A percentile compares a stretch with the other conserved stretches of the same genome.
Evolutionary conservation across 2,113 vertebrate genomes (phyloP).

Genomic region (Myiozetetes cayanensis): DNA sequence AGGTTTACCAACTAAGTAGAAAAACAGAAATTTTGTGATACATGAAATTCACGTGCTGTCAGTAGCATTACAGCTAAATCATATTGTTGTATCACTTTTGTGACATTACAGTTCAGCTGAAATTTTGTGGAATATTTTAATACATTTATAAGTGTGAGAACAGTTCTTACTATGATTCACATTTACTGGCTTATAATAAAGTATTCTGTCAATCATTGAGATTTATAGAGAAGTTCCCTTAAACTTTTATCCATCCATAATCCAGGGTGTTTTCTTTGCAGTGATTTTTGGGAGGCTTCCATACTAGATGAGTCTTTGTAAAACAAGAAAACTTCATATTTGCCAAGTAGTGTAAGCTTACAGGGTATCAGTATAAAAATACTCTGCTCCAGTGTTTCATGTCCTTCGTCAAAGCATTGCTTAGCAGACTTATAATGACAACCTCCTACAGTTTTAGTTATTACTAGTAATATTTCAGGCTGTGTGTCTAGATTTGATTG

Average conservation of each 20-base stretch:
- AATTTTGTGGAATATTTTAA: neutral
- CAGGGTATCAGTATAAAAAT: constrained; percentile 68
- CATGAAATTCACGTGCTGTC: neutral
- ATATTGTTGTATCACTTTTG: neutral
- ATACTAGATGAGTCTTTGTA: constrained; percentile 31
- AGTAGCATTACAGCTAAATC: neutral
- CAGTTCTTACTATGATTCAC: neutral
- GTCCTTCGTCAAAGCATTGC: neutral
- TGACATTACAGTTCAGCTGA: neutral
- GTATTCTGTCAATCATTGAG: neutral
- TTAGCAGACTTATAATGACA: neutral
- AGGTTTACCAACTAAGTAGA: neutral
- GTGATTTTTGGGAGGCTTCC: constrained; percentile 14
- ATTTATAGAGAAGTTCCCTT: neutral
- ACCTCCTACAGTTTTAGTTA: neutral
- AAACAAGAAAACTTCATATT: constrained; percentile 47
- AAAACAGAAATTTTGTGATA: neutral
- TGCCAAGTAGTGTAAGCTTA: constrained; percentile 61
- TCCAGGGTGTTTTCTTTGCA: constrained; percentile 15
- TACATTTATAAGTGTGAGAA: neutral
- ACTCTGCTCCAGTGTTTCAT: constrained; percentile 27
- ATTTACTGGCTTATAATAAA: neutral
- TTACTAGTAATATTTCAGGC: neutral
- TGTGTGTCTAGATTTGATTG: neutral
- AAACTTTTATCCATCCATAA: neutral